A percentile compares a stretch with the other conserved stretches of the same genome.
Conservation (phyloP, 2,888 invertebrate species). For the Hololepta plana region DNA sequence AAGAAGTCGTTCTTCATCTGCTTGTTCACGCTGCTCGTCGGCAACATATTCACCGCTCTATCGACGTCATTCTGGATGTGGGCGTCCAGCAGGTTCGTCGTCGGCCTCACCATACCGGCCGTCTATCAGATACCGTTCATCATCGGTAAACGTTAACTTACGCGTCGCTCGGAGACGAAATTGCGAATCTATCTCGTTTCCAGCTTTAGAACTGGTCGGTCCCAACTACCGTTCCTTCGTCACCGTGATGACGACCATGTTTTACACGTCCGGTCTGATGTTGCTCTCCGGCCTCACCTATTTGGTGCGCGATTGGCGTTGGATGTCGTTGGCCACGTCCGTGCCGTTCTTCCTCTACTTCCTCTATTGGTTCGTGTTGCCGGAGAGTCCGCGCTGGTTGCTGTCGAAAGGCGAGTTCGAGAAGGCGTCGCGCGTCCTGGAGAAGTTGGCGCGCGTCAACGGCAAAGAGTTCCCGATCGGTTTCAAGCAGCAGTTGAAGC, state of each 20-base stretch:
- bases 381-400: constrained; percentile 87
- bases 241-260: constrained; percentile 80
- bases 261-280: constrained; percentile 75
- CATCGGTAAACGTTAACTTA: constrained; percentile 54
- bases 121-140: constrained; percentile 91
- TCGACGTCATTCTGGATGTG: constrained; percentile 69
- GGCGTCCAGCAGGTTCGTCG: constrained; percentile 61
- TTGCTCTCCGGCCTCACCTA: constrained; percentile 72
- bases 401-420: constrained; percentile 57
- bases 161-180: neutral
- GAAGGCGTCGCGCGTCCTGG: constrained; percentile 63
- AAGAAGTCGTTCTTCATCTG: constrained; percentile 75
- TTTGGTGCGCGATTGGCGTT: constrained; percentile 67
- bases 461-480: constrained; percentile 55
- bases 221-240: constrained; percentile 83
- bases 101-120: constrained; percentile 83
- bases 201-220: constrained; percentile 80
- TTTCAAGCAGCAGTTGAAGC: constrained; percentile 53
- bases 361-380: constrained; percentile 69
- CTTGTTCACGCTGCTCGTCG: constrained; percentile 59
- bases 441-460: constrained; percentile 61
- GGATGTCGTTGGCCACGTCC: constrained; percentile 63
- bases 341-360: constrained; percentile 72
- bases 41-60: constrained; percentile 63
- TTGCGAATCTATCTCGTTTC: constrained; percentile 17